phyloP scores from a whole-genome alignment of 2,888 invertebrate genomes.

The Formica aserva region DNA sequence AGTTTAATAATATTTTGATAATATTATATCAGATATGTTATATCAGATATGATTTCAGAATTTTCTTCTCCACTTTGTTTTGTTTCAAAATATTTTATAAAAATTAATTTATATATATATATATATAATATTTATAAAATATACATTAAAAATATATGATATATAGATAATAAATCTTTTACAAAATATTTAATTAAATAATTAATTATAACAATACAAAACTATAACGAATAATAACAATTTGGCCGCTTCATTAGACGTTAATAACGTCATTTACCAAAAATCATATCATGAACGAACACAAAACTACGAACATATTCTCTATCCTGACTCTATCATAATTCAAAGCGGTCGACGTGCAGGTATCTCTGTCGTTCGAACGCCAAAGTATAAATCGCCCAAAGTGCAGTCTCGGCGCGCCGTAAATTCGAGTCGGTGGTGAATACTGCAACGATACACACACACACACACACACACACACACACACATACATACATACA shows the following conservation, averaged over 20 bases:
- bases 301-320: neutral
- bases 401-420: conserved; percentile 35
- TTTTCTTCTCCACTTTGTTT: neutral
- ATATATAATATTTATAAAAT: neutral
- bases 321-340: conserved; percentile 23
- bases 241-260: neutral
- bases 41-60: neutral
- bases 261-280: conserved; percentile 4
- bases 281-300: conserved; percentile 18
- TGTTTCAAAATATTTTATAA: neutral
- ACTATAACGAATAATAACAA: neutral
- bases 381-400: conserved; percentile 43
- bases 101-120: neutral
- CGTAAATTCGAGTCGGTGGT: conserved; percentile 34
- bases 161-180: too few species aligned
- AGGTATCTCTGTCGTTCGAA: conserved; percentile 46
- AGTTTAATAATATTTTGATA: neutral
- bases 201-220: neutral
- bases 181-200: neutral
- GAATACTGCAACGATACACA: conserved; percentile 1
- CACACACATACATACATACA: neutral
- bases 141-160: neutral
- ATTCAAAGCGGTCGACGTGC: conserved; percentile 35
- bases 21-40: neutral
- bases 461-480: neutral